Evolutionary conservation across 2,888 invertebrate species (phyloP), one percentile per base, ranked within the genome.

Genomic region (Drosophila fulvimacula): DNA sequence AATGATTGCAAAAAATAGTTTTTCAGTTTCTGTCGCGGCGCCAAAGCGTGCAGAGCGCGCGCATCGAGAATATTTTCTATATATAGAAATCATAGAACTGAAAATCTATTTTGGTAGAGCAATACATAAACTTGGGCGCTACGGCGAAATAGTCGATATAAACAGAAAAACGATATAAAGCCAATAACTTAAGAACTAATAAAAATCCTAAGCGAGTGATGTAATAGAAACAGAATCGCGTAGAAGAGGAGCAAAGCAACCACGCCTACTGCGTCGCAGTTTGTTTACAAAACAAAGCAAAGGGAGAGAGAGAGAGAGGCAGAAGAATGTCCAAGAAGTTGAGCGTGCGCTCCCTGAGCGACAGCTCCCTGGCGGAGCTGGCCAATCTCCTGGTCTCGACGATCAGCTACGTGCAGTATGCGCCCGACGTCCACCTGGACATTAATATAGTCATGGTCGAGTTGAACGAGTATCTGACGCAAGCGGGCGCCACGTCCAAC

Each of bases 401-500:
- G 32, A 92, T 95, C 41, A 94, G 95, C 51, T 94, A 94, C 83
- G 94, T 95, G 48, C 90, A 92, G 60, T 92, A 92, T 53, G 88
- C 90, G 3, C 89, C 91, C n/a, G 94, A 95, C 67, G 93, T 94
- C 34, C 94, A 94, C 65, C 93, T 94, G 84, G 95, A 95, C 89
- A 93, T 94, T 11, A 93, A 93, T 13, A 92, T 95, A 36, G 93
- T 94, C 13, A 95, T 95, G 91, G 94, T 94, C 7, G 94, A 95
- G 90, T 93, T 95, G 32, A 94, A 94, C 41, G 94, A 94, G 15
- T 95, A 95, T 91, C 93, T 95, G 81, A 93, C 94, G 62, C 93
- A 92, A 65, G 93, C 94, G 89, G 95, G 95, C 13, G 95, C 95
- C 4, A 95, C 95, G 7, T 94, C 94, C 75, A 95, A 95, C 89